Conservation (phyloP, 2,797 vertebrate genomes). For the Xenops minutus region DNA sequence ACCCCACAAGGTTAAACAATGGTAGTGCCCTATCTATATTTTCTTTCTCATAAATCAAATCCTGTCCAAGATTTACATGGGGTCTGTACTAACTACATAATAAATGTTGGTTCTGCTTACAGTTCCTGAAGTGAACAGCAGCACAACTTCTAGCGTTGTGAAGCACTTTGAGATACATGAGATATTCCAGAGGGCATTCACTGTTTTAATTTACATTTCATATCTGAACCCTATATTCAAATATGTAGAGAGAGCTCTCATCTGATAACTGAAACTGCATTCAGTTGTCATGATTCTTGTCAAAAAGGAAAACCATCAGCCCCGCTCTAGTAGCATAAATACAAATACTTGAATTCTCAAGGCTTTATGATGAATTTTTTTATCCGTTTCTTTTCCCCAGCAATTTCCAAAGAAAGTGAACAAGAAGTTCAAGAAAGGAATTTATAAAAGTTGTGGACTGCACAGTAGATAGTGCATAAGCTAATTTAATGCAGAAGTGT, state of each 20-base stretch:
- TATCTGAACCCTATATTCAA: neutral
- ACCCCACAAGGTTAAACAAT: accelerated
- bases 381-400: neutral
- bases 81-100: neutral
- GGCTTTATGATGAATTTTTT: neutral
- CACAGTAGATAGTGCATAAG: neutral
- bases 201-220: neutral
- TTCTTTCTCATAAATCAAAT: neutral
- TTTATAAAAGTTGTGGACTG: neutral
- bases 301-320: neutral
- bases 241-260: neutral
- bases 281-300: neutral
- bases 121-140: neutral
- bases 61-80: neutral
- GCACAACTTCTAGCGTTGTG: neutral
- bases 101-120: neutral
- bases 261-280: neutral
- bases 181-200: neutral
- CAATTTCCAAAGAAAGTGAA: neutral
- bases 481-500: neutral
- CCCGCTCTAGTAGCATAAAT: neutral
- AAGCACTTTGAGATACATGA: neutral
- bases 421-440: neutral
- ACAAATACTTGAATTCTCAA: neutral
- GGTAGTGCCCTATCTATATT: neutral